Evolutionary conservation across 2,888 invertebrate genomes (phyloP).

Genomic region (Thecophora atra): DNA sequence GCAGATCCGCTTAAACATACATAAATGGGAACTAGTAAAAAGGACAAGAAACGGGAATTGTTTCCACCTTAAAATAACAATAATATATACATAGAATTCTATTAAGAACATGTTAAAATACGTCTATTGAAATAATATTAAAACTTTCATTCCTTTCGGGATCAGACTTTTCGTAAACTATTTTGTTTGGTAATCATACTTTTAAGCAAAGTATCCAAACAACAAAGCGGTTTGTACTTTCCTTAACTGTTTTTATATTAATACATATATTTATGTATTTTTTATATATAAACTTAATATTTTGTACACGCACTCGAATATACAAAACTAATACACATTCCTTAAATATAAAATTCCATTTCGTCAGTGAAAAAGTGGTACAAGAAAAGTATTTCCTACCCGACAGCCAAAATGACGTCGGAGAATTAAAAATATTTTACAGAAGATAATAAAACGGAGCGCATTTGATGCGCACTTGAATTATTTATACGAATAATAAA

Average conservation of each 20-base stretch:
- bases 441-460: no score
- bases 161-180: constrained; percentile 29
- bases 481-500: no score
- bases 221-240: background rate
- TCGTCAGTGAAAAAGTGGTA: no score
- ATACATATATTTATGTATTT: background rate
- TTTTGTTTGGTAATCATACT: constrained; percentile 13
- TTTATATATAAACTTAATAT: background rate
- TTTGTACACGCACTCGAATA: background rate
- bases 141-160: constrained; percentile 22
- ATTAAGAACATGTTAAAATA: background rate
- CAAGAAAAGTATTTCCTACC: no score
- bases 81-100: constrained; percentile 6
- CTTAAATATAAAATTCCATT: no score
- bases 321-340: background rate
- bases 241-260: background rate
- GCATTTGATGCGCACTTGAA: no score
- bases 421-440: no score
- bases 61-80: background rate
- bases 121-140: constrained; percentile 6
- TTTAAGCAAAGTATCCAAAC: background rate
- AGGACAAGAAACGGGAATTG: background rate
- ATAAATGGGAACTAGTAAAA: no score
- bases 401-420: no score
- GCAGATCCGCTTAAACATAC: no score